A percentile compares a stretch with the other conserved stretches of the same genome.
Evolutionary conservation across 2,888 invertebrate genomes (phyloP).

Genomic region (Lissonota sp.): DNA sequence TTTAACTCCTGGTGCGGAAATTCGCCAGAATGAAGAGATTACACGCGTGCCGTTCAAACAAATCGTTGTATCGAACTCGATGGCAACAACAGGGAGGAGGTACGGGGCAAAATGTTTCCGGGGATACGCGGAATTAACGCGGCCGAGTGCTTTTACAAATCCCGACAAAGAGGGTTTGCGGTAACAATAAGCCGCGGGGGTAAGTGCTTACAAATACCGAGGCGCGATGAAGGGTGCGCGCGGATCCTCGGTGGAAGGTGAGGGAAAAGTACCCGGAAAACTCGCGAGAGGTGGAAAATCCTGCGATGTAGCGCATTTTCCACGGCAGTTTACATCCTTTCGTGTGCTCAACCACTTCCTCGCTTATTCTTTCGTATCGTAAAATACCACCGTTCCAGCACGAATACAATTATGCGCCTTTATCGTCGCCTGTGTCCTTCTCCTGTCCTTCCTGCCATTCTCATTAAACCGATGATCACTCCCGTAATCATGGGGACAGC

Average conservation of each 20-base stretch:
- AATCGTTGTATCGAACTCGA: conserved; percentile 6
- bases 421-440: conserved; percentile 10
- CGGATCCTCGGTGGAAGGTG: neutral
- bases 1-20: conserved; percentile 22
- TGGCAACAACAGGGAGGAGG: neutral
- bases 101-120: conserved; percentile 60
- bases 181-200: conserved; percentile 78
- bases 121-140: conserved; percentile 74
- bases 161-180: conserved; percentile 77
- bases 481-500: neutral
- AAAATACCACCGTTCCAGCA: neutral
- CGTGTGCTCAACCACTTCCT: conserved; percentile 37
- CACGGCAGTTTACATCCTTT: conserved; percentile 22
- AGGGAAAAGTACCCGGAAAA: neutral
- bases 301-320: neutral
- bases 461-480: neutral
- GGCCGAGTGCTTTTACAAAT: conserved; percentile 79
- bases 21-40: conserved; percentile 36
- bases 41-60: conserved; percentile 30
- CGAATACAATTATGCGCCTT: conserved; percentile 33
- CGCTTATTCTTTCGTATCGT: conserved; percentile 21
- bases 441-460: neutral
- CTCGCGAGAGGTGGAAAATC: no score
- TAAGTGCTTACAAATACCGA: conserved; percentile 78
- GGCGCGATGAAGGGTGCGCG: conserved; percentile 62